phyloP scores from a whole-genome alignment of 2,797 vertebrate genomes.

The Gambusia yucatana region DNA sequence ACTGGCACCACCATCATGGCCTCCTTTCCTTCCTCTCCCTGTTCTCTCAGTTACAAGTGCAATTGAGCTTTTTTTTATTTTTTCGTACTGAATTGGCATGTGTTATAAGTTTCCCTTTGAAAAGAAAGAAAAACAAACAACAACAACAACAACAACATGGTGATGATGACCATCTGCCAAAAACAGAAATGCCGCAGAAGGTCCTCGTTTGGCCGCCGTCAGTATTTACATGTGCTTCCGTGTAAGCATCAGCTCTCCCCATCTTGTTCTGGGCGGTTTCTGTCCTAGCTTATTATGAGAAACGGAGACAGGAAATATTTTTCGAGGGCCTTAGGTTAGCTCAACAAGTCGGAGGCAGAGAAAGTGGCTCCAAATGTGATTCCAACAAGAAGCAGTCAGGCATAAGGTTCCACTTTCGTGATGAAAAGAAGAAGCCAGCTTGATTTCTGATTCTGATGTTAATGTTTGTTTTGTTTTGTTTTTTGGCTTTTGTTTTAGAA shows the following conservation, averaged over 20 bases:
- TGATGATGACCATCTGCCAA: background rate
- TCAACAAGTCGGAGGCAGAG: background rate
- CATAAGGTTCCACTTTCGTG: background rate
- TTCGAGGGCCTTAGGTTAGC: background rate
- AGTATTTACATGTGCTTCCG: background rate
- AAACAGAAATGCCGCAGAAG: background rate
- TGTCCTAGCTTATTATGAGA: background rate
- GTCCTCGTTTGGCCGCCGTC: background rate
- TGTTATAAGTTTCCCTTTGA: background rate
- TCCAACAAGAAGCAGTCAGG: background rate
- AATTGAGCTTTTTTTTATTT: background rate
- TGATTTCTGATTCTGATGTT: background rate
- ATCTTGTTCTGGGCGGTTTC: background rate
- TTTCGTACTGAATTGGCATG: background rate
- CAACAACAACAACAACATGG: background rate
- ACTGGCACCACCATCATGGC: background rate
- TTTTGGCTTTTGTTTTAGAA: background rate
- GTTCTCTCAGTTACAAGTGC: constrained; percentile 1
- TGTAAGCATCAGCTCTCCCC: background rate
- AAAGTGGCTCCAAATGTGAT: background rate
- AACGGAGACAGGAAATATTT: constrained; percentile 2
- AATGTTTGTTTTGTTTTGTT: background rate
- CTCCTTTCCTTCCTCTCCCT: background rate
- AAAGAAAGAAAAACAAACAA: background rate
- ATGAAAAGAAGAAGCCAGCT: background rate